Evolutionary conservation across 2,888 invertebrate species (phyloP).

Genomic region (Orthosia incerta): DNA sequence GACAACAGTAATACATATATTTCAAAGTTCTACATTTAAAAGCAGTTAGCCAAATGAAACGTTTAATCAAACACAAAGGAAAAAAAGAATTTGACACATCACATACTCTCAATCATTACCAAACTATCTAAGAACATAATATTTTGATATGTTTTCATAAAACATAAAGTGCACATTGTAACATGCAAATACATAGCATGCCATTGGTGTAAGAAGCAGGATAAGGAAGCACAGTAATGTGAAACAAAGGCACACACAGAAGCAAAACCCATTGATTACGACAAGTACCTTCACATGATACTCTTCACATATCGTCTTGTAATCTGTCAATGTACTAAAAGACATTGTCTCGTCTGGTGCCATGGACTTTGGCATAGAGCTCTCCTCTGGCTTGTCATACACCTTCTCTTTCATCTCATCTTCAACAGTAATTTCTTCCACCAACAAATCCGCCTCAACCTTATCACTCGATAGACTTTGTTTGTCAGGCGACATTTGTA

Average conservation of each 20-base stretch:
- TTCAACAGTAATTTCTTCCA: slow-evolving; percentile 85
- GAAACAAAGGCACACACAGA: slow-evolving; percentile 64
- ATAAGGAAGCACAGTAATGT: slow-evolving; percentile 63
- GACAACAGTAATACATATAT: not conserved
- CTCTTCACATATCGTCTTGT: slow-evolving; percentile 93
- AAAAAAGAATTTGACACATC: slow-evolving; percentile 19
- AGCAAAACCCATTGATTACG: slow-evolving; percentile 68
- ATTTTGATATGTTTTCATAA: slow-evolving; percentile 69
- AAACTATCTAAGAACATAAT: slow-evolving; percentile 53
- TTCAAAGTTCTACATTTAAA: slow-evolving; percentile 52
- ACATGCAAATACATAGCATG: slow-evolving; percentile 74
- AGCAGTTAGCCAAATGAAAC: slow-evolving; percentile 42
- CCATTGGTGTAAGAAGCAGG: slow-evolving; percentile 72
- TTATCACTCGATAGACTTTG: slow-evolving; percentile 79
- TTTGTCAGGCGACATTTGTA: slow-evolving; percentile 71
- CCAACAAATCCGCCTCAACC: slow-evolving; percentile 81
- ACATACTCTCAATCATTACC: slow-evolving; percentile 9
- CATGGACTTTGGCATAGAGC: slow-evolving; percentile 81
- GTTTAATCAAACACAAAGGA: slow-evolving; percentile 55
- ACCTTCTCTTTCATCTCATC: slow-evolving; percentile 77
- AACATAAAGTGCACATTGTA: slow-evolving; percentile 69
- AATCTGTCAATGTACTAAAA: slow-evolving; percentile 92
- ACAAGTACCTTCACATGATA: slow-evolving; percentile 92
- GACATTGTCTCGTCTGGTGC: slow-evolving; percentile 83
- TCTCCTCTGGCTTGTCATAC: slow-evolving; percentile 71